Conservation (phyloP, 2,113 vertebrate genomes). For the Vidua chalybeata region DNA sequence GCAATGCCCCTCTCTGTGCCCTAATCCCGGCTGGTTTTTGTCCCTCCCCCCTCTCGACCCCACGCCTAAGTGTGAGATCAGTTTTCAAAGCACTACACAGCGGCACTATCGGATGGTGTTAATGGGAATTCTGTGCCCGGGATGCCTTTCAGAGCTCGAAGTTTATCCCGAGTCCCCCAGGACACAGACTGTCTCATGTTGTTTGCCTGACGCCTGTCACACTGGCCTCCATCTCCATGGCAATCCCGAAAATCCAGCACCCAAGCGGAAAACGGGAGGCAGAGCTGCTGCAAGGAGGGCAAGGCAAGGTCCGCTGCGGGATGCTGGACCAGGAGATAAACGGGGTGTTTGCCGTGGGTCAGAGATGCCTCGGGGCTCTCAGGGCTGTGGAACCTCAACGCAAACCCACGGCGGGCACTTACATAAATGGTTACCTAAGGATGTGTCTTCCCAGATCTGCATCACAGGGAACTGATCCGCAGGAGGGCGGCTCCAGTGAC, state of each 20-base stretch:
- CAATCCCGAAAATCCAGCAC: neutral
- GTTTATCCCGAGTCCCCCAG: neutral
- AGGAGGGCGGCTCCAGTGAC: rapidly evolving
- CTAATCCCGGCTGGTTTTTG: neutral
- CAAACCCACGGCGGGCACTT: neutral
- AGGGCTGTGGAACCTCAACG: neutral
- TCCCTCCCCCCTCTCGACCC: neutral
- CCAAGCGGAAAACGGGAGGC: neutral
- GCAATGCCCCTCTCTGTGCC: neutral
- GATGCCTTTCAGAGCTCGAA: neutral
- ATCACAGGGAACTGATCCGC: neutral
- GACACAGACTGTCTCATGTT: neutral
- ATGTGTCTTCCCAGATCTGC: neutral
- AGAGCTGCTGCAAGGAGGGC: neutral
- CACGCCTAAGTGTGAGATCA: neutral
- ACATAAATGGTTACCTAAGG: neutral
- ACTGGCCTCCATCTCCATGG: neutral
- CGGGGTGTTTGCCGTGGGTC: rapidly evolving
- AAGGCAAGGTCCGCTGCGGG: rapidly evolving
- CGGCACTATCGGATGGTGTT: neutral
- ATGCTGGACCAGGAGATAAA: rapidly evolving
- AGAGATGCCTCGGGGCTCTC: neutral
- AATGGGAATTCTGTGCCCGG: neutral
- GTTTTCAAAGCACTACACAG: neutral
- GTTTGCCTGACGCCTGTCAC: neutral